A percentile compares a stretch with the other conserved stretches of the same genome.
phyloP scores from a whole-genome alignment of 2,113 vertebrate genomes.

The Ibidorhyncha struthersii region DNA sequence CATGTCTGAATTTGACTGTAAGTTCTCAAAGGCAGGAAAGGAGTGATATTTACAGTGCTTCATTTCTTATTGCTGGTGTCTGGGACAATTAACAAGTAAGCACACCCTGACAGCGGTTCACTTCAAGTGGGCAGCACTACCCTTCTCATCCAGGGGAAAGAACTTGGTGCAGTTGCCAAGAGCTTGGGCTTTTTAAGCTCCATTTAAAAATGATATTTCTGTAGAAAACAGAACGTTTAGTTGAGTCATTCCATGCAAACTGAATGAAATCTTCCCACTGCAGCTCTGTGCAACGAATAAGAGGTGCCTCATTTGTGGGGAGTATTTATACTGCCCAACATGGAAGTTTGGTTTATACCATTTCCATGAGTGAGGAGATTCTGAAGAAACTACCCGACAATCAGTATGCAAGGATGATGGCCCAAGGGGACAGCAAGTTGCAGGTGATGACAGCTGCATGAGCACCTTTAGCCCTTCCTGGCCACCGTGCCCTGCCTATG shows the following conservation, averaged over 20 bases:
- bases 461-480: not conserved
- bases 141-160: not conserved
- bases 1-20: not conserved
- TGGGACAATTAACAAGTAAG: not conserved
- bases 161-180: not conserved
- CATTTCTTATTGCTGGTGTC: not conserved
- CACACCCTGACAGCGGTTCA: not conserved
- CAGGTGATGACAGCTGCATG: not conserved
- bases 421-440: not conserved
- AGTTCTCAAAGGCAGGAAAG: not conserved
- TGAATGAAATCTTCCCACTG: not conserved
- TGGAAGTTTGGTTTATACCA: not conserved
- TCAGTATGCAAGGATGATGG: not conserved
- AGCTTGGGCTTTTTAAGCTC: not conserved
- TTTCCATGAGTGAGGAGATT: not conserved
- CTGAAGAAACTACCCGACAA: not conserved
- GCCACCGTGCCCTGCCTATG: fast-evolving
- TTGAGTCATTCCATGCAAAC: not conserved
- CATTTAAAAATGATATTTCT: not conserved
- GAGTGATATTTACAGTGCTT: not conserved
- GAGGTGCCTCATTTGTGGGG: not conserved
- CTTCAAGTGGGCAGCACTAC: not conserved
- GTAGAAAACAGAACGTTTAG: not conserved
- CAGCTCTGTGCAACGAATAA: not conserved
- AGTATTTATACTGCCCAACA: not conserved